phyloP scores from a whole-genome alignment of 1,140 invertebrate genomes.

The Drosophila nigrodunni region DNA sequence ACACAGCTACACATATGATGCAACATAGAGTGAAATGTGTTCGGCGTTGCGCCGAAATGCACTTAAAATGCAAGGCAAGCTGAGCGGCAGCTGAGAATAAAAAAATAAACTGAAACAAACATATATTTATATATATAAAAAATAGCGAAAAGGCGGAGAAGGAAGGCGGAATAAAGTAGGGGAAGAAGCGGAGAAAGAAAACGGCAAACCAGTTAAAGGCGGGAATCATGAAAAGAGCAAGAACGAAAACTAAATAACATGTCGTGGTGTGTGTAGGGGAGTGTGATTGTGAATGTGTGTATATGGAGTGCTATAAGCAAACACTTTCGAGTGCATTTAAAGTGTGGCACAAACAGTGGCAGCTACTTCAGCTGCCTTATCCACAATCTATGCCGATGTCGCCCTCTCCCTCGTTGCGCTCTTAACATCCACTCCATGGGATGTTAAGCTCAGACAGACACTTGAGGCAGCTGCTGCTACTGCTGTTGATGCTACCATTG shows the following conservation, averaged over 20 bases:
- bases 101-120: slow-evolving; percentile 40
- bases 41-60: slow-evolving; percentile 58
- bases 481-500: slow-evolving; percentile 49
- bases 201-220: slow-evolving; percentile 42
- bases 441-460: slow-evolving; percentile 76
- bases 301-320: slow-evolving; percentile 71
- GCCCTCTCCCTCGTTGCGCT: slow-evolving; percentile 10
- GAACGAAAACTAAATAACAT: slow-evolving; percentile 54
- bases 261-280: background rate
- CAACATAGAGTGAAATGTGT: slow-evolving; percentile 38
- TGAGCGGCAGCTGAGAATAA: slow-evolving; percentile 46
- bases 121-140: slow-evolving; percentile 36
- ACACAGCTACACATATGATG: slow-evolving; percentile 6
- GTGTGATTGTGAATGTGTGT: slow-evolving; percentile 26
- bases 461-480: slow-evolving; percentile 45
- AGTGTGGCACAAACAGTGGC: slow-evolving; percentile 75
- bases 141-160: background rate
- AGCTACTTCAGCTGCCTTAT: slow-evolving; percentile 65
- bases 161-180: background rate
- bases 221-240: slow-evolving; percentile 45
- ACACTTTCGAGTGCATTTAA: slow-evolving; percentile 80
- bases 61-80: slow-evolving; percentile 69
- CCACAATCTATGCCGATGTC: background rate
- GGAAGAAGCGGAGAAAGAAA: background rate
- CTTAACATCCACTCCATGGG: slow-evolving; percentile 27